Conservation (phyloP, 1,140 invertebrate species). For the Euwallacea similis region DNA sequence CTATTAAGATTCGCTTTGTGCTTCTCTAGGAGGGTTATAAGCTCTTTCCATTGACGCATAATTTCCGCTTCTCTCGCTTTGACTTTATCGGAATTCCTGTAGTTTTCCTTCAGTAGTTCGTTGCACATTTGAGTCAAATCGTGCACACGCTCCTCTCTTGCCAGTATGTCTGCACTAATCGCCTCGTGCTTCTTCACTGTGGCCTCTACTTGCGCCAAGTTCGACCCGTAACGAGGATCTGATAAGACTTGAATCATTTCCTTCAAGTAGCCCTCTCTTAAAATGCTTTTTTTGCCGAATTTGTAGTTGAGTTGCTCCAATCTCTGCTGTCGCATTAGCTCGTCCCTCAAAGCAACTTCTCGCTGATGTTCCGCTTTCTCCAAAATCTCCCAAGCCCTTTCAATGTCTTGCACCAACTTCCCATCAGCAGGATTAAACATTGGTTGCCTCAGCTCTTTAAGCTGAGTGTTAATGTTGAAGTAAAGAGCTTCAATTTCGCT, state of each 20-base stretch:
- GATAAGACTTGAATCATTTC: conserved; percentile 97
- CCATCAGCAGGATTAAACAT: conserved; percentile 89
- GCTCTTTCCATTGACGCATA: conserved; percentile 81
- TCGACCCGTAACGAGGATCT: conserved; percentile 89
- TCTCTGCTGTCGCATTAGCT: conserved; percentile 89
- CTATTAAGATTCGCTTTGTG: conserved; percentile 80
- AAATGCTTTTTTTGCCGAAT: conserved; percentile 92
- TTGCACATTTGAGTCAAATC: conserved; percentile 89
- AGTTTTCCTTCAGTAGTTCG: conserved; percentile 89
- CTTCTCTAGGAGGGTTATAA: conserved; percentile 82
- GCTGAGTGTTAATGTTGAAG: conserved; percentile 94
- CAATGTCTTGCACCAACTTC: conserved; percentile 87
- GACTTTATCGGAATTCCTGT: conserved; percentile 86
- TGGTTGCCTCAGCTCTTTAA: conserved; percentile 91
- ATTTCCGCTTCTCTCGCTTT: conserved; percentile 83
- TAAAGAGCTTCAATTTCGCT: conserved; percentile 96
- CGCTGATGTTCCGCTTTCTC: conserved; percentile 94
- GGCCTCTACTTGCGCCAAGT: conserved; percentile 91
- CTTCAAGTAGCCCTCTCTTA: conserved; percentile 92
- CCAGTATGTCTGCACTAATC: conserved; percentile 94
- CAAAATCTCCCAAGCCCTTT: conserved; percentile 88
- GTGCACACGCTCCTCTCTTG: conserved; percentile 91
- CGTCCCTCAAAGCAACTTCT: conserved; percentile 89
- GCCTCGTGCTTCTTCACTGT: conserved; percentile 98
- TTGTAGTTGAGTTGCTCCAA: conserved; percentile 94